Conservation (phyloP, 2,113 vertebrate genomes). For the Gopherus evgoodei region DNA sequence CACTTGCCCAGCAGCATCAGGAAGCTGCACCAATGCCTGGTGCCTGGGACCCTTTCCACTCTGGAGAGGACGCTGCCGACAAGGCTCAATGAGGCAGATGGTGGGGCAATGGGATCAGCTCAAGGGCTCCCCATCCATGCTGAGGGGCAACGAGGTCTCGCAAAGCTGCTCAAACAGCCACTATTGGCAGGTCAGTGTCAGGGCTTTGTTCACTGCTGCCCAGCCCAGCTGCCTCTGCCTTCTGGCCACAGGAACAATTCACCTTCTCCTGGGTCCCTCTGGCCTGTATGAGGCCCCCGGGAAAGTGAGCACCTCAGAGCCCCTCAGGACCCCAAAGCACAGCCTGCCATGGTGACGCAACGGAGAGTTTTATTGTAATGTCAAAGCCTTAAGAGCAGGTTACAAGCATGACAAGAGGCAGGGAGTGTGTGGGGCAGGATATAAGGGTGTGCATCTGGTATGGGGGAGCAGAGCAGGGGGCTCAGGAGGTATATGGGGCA, state of each 20-base stretch:
- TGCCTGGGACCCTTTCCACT: accelerated
- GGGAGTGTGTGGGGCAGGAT: neutral
- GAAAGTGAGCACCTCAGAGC: too few relatives aligned
- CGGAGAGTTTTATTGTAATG: neutral
- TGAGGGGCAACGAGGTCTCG: neutral
- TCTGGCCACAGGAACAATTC: neutral
- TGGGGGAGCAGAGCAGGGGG: neutral
- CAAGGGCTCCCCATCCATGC: neutral
- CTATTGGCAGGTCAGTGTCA: neutral
- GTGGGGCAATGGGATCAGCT: accelerated
- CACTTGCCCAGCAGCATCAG: neutral
- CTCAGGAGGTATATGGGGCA: neutral
- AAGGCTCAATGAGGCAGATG: too few relatives aligned
- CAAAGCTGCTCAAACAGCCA: neutral
- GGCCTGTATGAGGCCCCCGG: neutral
- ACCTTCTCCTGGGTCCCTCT: neutral
- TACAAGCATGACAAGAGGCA: neutral
- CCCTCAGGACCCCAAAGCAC: neutral
- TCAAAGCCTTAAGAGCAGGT: neutral
- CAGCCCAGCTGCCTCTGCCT: neutral
- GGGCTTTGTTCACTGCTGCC: neutral
- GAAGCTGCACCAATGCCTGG: neutral
- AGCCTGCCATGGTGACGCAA: neutral
- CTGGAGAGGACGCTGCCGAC: neutral
- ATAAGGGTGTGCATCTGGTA: neutral